Conservation (phyloP, 2,888 invertebrate species). For the Theodoxus fluviatilis region DNA sequence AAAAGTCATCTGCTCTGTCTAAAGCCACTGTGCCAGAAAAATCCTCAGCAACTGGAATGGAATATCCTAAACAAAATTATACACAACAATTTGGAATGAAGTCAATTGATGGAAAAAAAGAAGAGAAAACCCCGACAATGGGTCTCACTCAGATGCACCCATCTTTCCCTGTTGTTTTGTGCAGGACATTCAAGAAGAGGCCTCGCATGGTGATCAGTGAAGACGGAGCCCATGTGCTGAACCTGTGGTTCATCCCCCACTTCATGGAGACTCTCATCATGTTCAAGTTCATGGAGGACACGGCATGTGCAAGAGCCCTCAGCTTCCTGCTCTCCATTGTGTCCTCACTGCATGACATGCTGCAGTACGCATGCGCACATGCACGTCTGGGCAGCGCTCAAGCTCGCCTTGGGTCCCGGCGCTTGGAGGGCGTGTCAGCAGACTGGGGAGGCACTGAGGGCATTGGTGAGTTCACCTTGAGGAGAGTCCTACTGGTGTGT, state of each 20-base stretch:
- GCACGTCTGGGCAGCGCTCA: slow-evolving; percentile 58
- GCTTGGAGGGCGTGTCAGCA: slow-evolving; percentile 58
- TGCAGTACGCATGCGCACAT: slow-evolving; percentile 63
- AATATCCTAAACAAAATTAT: no score
- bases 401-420: slow-evolving; percentile 52
- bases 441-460: slow-evolving; percentile 65
- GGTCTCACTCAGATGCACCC: no score
- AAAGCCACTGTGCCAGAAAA: no score
- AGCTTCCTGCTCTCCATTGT: slow-evolving; percentile 51
- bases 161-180: no score
- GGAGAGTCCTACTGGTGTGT: no score
- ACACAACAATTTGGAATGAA: no score
- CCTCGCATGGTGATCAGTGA: slow-evolving; percentile 57
- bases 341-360: slow-evolving; percentile 61
- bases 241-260: slow-evolving; percentile 66
- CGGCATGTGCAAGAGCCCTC: slow-evolving; percentile 49
- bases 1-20: no score
- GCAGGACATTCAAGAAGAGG: slow-evolving; percentile 53
- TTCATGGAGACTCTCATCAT: slow-evolving; percentile 59
- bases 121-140: no score
- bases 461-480: slow-evolving; percentile 54
- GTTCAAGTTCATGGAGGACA: slow-evolving; percentile 58
- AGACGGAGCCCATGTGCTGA: slow-evolving; percentile 59
- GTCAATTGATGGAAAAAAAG: no score
- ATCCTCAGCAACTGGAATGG: no score